phyloP scores from a whole-genome alignment of 2,113 vertebrate genomes.

The Caracal caracal region DNA sequence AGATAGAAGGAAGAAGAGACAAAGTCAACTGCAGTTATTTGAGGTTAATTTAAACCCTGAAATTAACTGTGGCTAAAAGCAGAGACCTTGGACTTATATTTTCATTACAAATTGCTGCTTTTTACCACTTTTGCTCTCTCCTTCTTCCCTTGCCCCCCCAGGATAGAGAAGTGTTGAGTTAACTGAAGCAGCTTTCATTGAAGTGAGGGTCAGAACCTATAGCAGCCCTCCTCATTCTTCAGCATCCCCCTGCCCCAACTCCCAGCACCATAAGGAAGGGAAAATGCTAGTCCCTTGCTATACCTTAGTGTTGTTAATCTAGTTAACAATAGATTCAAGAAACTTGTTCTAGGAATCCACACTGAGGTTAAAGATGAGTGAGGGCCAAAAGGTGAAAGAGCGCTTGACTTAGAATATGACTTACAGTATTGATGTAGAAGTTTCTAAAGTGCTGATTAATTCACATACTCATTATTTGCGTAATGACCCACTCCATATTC shows the following conservation, averaged over 20 bases:
- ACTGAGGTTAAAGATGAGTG: not conserved
- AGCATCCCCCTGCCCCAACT: not conserved
- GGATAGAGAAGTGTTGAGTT: not conserved
- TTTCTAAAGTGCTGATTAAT: not conserved
- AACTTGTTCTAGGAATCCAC: not conserved
- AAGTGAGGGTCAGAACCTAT: not conserved
- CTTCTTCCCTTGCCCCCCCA: not conserved
- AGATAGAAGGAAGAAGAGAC: constrained; percentile 15
- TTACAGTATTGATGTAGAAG: not conserved
- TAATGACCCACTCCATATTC: not conserved
- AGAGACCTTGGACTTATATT: not conserved
- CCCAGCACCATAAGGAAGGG: not conserved
- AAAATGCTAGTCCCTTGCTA: not conserved
- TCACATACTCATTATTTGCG: not conserved
- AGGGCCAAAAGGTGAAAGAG: not conserved
- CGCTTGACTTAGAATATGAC: not conserved
- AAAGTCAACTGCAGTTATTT: constrained; percentile 5
- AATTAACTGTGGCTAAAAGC: not conserved
- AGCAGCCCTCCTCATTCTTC: not conserved
- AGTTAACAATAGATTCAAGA: not conserved
- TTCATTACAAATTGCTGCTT: not conserved
- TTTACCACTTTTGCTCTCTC: not conserved
- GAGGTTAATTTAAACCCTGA: not conserved
- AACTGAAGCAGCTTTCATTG: not conserved
- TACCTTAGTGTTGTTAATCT: not conserved